Base-by-base conservation (phyloP, 2,797 vertebrate genomes). In the Lateolabrax maculatus region DNA sequence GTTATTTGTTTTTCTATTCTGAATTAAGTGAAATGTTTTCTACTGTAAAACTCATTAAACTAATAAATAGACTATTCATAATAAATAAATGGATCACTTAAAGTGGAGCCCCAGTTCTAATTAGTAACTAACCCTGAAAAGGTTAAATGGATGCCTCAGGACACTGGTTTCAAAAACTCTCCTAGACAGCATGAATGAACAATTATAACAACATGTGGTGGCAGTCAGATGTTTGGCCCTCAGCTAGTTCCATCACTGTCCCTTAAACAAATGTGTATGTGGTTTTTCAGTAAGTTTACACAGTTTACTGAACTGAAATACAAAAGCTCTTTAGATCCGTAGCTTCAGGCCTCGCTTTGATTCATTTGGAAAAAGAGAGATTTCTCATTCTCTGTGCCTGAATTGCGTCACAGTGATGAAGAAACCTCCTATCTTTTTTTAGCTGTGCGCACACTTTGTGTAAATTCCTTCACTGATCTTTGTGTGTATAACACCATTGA, bases 201-300 rank as follows among this genome's bases (percentile, higher is more conserved):
- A 63, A 41, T 80, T 53, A 25, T 58, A 77, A 29, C 34, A 65
- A 39, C 62, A 49, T 83, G 29, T 66, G 71, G 60, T 16, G 4
- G 18, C 31, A 75, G 75, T 87, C 82, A 87, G 51, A 81, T 90
- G 80, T 85, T 87, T 84, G 49, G 10, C 37, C 6, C 58, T 87
- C 65, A 85, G 70, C 65, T 80, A 71, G 90, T 82, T 41, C 19
- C 57, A 57, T 71, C 57, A 52, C 16, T 66, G 34, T 77, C 63
- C 19, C 19, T 18, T 65, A 21, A 71, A 31, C 1, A 0, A 67
- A 53, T 23, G 19, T 79, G 25, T 41, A 5, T 34, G 55, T 52
- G 63, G 51, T 67, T 34, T 74, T 44, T 62, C 1, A 44, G 53
- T 74, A 71, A 75, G 63, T 77, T 36, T 23, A 21, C 36, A 60